phyloP scores from a whole-genome alignment of 64 coral and sea anemone species.

The Pocillopora verrucosa region DNA sequence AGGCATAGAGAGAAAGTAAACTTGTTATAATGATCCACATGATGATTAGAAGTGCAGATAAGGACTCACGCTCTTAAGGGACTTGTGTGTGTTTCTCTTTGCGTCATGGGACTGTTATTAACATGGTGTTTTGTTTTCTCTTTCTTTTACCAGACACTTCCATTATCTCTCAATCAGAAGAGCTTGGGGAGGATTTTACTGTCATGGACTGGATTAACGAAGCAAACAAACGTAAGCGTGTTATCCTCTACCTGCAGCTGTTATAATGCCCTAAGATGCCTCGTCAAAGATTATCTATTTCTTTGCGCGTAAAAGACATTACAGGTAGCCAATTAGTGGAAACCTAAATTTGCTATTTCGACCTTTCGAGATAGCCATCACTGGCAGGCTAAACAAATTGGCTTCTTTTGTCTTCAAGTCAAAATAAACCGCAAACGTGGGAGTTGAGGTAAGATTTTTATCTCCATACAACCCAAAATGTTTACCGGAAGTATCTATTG shows the following conservation, averaged over 20 bases:
- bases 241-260: background rate
- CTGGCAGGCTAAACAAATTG: no score
- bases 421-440: background rate
- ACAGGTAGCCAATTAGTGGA: no score
- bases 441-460: background rate
- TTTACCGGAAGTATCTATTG: no score
- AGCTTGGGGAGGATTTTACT: constrained; percentile 2
- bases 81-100: no score
- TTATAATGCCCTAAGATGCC: background rate
- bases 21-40: background rate
- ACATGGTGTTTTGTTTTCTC: background rate
- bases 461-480: no score
- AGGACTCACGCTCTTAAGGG: background rate
- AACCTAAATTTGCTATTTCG: no score
- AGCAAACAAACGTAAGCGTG: constrained; percentile 29
- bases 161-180: background rate
- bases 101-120: background rate
- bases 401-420: no score
- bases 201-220: constrained; percentile 39
- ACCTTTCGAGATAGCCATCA: no score
- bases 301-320: background rate
- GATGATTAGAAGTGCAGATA: background rate
- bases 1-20: background rate
- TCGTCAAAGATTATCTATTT: background rate
- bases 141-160: background rate